phyloP scores from a whole-genome alignment of 2,797 vertebrate species.

The Acanthornis magna region DNA sequence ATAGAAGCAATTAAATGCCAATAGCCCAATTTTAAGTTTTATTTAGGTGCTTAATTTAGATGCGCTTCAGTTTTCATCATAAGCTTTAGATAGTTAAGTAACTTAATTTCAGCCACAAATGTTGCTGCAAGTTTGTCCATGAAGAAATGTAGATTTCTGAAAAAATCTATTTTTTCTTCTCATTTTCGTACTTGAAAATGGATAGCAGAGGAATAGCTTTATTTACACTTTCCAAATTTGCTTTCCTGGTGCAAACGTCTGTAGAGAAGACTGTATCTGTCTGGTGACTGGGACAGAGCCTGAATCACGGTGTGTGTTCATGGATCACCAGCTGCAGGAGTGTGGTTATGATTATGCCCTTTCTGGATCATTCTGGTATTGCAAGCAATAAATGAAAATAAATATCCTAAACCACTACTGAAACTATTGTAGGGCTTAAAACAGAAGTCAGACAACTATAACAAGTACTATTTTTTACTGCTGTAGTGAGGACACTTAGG shows the following conservation, averaged over 20 bases:
- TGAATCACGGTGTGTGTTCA: neutral
- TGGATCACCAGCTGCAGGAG: neutral
- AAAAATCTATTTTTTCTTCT: neutral
- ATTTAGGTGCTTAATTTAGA: slow-evolving; percentile 11
- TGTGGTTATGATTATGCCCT: neutral
- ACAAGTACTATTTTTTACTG: neutral
- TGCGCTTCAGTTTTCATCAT: neutral
- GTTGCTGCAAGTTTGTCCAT: neutral
- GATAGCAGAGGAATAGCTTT: neutral
- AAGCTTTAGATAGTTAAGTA: neutral
- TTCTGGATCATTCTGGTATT: neutral
- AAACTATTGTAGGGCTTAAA: neutral
- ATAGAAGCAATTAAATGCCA: slow-evolving; percentile 2
- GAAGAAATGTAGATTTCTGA: neutral
- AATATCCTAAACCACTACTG: neutral
- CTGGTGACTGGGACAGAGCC: neutral
- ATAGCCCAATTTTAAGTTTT: neutral
- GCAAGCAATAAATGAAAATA: neutral
- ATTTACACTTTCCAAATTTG: neutral
- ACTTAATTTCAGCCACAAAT: neutral
- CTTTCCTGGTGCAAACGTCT: neutral
- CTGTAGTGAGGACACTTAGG: neutral
- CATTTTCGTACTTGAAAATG: neutral
- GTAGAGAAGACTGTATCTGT: neutral
- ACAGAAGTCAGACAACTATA: neutral